Percentiles rank a stretch among this genome's conserved stretches.
phyloP scores from a whole-genome alignment of 2,888 invertebrate genomes.

The Noctua comes region DNA sequence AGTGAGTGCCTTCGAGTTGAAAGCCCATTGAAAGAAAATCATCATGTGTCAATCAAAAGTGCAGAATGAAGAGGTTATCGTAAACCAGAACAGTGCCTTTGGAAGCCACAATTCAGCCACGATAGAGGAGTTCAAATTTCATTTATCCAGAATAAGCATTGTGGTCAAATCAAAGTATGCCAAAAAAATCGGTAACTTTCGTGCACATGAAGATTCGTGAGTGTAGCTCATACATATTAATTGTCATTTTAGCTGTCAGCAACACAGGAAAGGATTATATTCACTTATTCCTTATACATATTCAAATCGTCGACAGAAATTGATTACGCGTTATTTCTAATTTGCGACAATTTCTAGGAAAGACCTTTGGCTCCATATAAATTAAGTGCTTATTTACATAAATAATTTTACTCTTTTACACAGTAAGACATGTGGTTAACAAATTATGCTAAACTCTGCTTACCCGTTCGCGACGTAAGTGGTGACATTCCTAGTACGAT shows the following conservation, averaged over 20 bases:
- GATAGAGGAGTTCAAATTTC: too few species aligned
- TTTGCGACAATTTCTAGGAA: conserved; percentile 32
- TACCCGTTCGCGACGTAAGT: conserved; percentile 47
- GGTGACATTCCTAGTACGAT: conserved; percentile 44
- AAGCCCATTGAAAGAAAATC: too few species aligned
- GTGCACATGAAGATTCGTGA: not conserved
- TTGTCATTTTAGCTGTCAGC: not conserved
- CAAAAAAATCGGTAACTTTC: not conserved
- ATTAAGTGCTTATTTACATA: conserved; percentile 39
- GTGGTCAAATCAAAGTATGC: too few species aligned
- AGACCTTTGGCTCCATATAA: conserved; percentile 28
- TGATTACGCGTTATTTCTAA: conserved; percentile 4
- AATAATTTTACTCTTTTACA: conserved; percentile 22
- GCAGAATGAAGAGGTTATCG: too few species aligned
- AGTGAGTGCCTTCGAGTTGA: too few species aligned
- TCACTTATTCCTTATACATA: not conserved
- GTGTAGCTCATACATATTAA: not conserved
- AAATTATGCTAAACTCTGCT: conserved; percentile 54
- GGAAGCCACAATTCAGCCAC: too few species aligned
- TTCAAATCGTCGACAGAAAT: conserved; percentile 12
- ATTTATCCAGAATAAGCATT: too few species aligned
- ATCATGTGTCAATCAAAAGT: too few species aligned
- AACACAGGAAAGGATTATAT: conserved; percentile 1
- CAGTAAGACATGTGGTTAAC: conserved; percentile 20
- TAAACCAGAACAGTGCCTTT: too few species aligned